Conservation (phyloP, 2,888 invertebrate species). For the Thysanoteuthis rhombus region DNA sequence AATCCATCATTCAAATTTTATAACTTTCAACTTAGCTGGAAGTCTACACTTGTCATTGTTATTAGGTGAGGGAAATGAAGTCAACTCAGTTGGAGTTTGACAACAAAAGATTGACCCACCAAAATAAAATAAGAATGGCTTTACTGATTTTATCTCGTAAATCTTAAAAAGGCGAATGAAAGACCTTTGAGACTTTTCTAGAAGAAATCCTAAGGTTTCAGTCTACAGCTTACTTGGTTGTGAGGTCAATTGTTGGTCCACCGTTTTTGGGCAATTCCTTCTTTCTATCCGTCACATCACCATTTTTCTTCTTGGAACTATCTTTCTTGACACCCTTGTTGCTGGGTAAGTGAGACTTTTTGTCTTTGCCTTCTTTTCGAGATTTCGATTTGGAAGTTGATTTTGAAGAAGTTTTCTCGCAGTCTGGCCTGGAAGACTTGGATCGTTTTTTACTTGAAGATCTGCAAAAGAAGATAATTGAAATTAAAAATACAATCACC, state of each 20-base stretch:
- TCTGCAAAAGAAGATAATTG: conserved; percentile 28
- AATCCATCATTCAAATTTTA: too few species aligned
- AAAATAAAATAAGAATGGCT: too few species aligned
- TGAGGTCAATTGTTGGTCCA: not conserved
- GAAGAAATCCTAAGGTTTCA: too few species aligned
- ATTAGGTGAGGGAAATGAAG: too few species aligned
- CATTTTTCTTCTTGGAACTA: not conserved
- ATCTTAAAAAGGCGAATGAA: not conserved
- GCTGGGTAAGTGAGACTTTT: not conserved
- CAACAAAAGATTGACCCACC: too few species aligned
- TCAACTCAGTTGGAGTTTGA: too few species aligned
- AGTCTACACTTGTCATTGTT: too few species aligned
- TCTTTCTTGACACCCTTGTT: not conserved
- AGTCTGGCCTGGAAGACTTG: not conserved
- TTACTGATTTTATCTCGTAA: too few species aligned
- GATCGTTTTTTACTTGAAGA: conserved; percentile 33
- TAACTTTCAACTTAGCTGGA: too few species aligned
- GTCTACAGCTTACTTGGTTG: not conserved
- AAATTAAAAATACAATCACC: not conserved
- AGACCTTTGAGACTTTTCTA: not conserved
- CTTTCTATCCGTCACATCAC: not conserved
- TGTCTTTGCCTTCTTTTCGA: not conserved
- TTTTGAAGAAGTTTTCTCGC: not conserved
- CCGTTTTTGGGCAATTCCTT: not conserved
- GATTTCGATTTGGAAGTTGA: conserved; percentile 34